Conservation (phyloP, 1,140 invertebrate genomes). For the Hermatobates lingyangjiaoensis region DNA sequence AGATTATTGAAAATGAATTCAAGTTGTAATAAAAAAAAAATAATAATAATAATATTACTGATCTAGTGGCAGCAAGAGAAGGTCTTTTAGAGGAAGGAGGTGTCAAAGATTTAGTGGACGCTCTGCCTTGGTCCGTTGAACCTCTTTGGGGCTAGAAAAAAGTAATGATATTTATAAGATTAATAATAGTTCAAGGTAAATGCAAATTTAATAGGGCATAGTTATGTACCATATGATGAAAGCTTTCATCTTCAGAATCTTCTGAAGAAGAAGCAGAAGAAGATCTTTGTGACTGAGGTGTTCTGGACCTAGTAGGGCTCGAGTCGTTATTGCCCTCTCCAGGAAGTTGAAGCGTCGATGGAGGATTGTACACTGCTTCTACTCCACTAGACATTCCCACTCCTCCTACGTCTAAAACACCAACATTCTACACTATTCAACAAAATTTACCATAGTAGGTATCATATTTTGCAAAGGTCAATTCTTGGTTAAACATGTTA, state of each 20-base stretch:
- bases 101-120: no score
- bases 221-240: neutral
- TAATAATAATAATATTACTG: no score
- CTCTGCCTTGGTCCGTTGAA: no score
- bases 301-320: conserved; percentile 3
- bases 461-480: neutral
- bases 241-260: conserved; percentile 28
- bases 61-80: no score
- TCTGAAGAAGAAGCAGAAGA: conserved; percentile 32
- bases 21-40: no score
- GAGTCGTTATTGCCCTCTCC: conserved; percentile 21
- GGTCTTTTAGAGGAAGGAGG: no score
- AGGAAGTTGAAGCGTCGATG: conserved; percentile 54
- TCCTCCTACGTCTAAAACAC: conserved; percentile 13
- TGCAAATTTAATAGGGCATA: no score
- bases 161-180: no score
- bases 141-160: no score
- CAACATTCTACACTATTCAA: conserved; percentile 9
- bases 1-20: no score
- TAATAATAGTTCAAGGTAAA: no score
- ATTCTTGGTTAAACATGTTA: neutral
- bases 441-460: neutral
- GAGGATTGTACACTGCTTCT: conserved; percentile 45
- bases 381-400: conserved; percentile 14
- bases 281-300: conserved; percentile 3